phyloP scores from a whole-genome alignment of 1,140 invertebrate species.

The Fopius arisanus region DNA sequence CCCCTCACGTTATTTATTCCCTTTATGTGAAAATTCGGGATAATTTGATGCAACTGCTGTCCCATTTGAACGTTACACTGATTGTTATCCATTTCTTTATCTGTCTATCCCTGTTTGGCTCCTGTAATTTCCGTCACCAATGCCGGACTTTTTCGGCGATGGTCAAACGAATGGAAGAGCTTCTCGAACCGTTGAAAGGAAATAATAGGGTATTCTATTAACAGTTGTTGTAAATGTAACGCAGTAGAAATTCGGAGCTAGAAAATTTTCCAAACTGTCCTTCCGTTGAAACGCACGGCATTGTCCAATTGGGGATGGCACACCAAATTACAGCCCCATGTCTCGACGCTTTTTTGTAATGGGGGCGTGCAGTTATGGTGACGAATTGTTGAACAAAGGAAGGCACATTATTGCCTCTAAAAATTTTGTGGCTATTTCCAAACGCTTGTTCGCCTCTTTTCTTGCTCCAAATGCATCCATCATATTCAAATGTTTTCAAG shows the following conservation, averaged over 20 bases:
- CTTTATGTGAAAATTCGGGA: neutral
- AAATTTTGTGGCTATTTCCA: constrained; percentile 17
- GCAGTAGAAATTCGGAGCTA: neutral
- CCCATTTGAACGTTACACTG: neutral
- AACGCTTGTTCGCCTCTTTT: constrained; percentile 1
- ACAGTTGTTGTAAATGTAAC: neutral
- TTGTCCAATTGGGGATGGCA: constrained; percentile 17
- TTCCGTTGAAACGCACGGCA: constrained; percentile 10
- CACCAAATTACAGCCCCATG: constrained; percentile 24
- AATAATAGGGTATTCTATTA: constrained; percentile 10
- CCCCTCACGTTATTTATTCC: neutral
- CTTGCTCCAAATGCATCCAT: neutral
- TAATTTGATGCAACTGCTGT: constrained; percentile 7
- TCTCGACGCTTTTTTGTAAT: constrained; percentile 13
- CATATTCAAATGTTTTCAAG: neutral
- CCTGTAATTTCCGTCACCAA: constrained; percentile 9
- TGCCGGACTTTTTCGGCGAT: neutral
- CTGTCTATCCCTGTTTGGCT: neutral
- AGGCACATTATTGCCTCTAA: constrained; percentile 13
- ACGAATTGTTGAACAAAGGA: neutral
- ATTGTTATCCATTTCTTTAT: constrained; percentile 8
- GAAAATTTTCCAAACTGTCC: constrained; percentile 5
- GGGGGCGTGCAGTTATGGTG: constrained; percentile 8
- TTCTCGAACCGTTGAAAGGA: constrained; percentile 22
- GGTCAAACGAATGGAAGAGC: neutral